These are phyloP conservation scores for Eupelmus urozonus DNA, from an alignment of 2,888 invertebrate genomes.

Conservation along the genomic window DNA sequence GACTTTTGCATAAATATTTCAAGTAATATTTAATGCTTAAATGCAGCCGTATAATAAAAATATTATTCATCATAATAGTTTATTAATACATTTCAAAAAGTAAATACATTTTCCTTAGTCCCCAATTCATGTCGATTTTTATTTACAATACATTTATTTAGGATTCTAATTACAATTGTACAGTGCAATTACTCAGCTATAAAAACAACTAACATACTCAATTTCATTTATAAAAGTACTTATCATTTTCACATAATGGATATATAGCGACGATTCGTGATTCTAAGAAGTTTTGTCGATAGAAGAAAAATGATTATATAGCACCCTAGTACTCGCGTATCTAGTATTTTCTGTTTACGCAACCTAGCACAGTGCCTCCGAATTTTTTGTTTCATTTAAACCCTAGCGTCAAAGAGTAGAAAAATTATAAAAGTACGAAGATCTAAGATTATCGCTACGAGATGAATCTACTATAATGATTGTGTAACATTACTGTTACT, in stretches of 20 bases:
- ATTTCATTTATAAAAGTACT: too few relatives aligned
- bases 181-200: too few relatives aligned
- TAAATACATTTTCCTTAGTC: too few relatives aligned
- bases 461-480: conserved; percentile 24
- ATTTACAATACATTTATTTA: not conserved
- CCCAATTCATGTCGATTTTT: too few relatives aligned
- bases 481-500: not conserved
- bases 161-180: not conserved
- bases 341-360: conserved; percentile 26
- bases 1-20: not conserved
- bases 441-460: conserved; percentile 57
- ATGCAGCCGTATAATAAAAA: not conserved
- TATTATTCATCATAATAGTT: too few relatives aligned
- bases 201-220: too few relatives aligned
- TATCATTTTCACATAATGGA: not conserved
- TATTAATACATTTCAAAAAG: too few relatives aligned
- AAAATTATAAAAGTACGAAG: conserved; percentile 73
- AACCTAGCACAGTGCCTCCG: not conserved
- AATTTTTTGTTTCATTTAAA: conserved; percentile 13
- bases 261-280: conserved; percentile 14
- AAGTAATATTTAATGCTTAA: not conserved
- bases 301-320: not conserved
- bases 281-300: conserved; percentile 8
- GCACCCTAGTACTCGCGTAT: not conserved
- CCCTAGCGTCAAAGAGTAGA: conserved; percentile 69